These are phyloP conservation scores for Coilia nasus DNA, from an alignment of 2,797 vertebrate genomes.

Conservation along the genomic window DNA sequence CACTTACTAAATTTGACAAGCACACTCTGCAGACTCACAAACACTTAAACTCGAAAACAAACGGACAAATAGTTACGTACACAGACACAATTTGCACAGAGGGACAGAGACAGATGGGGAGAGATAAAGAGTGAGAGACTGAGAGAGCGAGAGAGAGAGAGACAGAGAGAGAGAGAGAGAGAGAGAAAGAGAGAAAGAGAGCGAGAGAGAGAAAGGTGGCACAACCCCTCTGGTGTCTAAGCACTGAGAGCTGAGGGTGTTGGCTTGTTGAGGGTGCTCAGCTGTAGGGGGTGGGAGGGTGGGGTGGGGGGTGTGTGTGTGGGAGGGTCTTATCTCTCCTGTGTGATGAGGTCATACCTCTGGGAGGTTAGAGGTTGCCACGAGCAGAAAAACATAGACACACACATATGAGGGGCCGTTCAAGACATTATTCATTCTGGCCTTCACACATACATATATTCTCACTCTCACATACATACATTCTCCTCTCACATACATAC, in stretches of 20 bases:
- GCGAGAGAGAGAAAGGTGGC: background rate
- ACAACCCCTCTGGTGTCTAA: background rate
- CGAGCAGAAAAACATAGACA: background rate
- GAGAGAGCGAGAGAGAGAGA: background rate
- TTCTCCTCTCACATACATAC: too few relatives aligned
- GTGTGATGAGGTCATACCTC: background rate
- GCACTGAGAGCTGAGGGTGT: background rate
- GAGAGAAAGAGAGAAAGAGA: background rate
- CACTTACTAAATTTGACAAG: conserved; percentile 9
- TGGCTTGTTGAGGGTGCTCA: background rate
- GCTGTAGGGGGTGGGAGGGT: background rate
- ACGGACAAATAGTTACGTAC: background rate
- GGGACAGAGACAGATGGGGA: background rate
- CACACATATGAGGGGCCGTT: too few relatives aligned
- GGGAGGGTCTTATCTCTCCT: background rate
- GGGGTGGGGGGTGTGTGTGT: background rate
- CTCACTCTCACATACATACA: too few relatives aligned
- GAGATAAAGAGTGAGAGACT: background rate
- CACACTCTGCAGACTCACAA: conserved; percentile 15
- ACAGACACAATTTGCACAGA: background rate
- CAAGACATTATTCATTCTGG: too few relatives aligned
- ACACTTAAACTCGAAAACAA: background rate
- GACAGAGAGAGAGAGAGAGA: background rate
- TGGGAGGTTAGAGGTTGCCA: conserved; percentile 18
- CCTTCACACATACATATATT: too few relatives aligned